Evolutionary conservation across 92 coral and sea anemone species (phyloP), one percentile per base, ranked within the genome.

Genomic region (Parazoanthus atlanticus): DNA sequence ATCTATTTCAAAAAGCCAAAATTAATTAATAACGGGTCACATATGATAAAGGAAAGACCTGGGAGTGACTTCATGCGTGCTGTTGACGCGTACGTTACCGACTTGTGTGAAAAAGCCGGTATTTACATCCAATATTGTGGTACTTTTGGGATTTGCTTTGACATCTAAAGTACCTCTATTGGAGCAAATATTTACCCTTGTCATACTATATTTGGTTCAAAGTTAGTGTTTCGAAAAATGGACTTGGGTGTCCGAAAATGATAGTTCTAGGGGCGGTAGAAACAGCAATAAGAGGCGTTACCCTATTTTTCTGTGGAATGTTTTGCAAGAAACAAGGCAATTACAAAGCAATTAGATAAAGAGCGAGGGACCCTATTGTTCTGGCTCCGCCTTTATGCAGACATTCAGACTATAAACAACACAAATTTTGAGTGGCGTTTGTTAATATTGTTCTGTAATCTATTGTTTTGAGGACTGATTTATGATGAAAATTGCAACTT

Each of bases 381-480:
- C 77, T 33, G 41, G 74, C 47, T 89, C 75, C 31, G 89, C 91
- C 46, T 79, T 91, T 93, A 95, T 95, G 98, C 96, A 91, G 91
- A 90, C 96, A 88, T 80, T 88, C 88, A 92, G 96, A 92, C 94
- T 88, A 65, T 87, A 88, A 88, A 92, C 88, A 90, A 90, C 91
- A 84, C 88, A 89, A 69, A 86, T 84, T 90, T 92, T 93, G 90
- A 92, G 94, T 90, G 98, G 96, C 81, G 74, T 90, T 74, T 85
- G 86, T 31, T 66, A 89, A 93, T 92, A 88, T 92, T 89, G 91
- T 79, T 72, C 78, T 52, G 69, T 90, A 95, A 93, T 92, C 98
- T 89, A 93, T 95, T 95, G 98, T 95, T 93, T 91, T 93, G 90
- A 80, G 82, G 88, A 65, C 30, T 88, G 92, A 81, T 90, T 91